These are phyloP conservation scores for Drosophila parvula DNA, from an alignment of 1,140 invertebrate species.

Conservation along the genomic window DNA sequence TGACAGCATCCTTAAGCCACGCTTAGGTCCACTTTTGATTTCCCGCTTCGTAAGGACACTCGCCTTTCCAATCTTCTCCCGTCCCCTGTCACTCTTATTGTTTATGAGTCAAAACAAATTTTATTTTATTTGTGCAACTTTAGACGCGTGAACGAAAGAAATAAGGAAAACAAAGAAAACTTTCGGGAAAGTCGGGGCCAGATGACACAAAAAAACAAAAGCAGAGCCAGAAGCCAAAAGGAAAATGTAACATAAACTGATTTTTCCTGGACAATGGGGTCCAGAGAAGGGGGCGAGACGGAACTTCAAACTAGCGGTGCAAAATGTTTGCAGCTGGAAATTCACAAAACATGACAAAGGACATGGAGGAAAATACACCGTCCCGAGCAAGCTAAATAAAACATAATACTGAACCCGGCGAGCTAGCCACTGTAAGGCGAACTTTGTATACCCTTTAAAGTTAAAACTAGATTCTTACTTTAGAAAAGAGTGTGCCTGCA, in stretches of 20 bases:
- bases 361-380: constrained; percentile 34
- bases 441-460: not conserved
- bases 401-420: constrained; percentile 27
- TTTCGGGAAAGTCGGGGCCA: constrained; percentile 12
- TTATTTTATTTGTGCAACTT: constrained; percentile 53
- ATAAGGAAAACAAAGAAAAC: constrained; percentile 23
- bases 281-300: not conserved
- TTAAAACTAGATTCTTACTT: no score
- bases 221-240: constrained; percentile 27
- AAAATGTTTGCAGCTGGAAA: constrained; percentile 55
- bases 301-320: constrained; percentile 34
- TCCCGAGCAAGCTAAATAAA: constrained; percentile 21
- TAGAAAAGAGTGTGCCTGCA: no score
- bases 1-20: constrained; percentile 2
- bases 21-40: constrained; percentile 32
- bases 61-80: not conserved
- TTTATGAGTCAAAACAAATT: constrained; percentile 55
- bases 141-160: constrained; percentile 46
- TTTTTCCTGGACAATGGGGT: constrained; percentile 18
- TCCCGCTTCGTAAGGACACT: not conserved
- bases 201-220: constrained; percentile 20
- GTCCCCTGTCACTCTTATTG: constrained; percentile 44
- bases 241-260: constrained; percentile 52
- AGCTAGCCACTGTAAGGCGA: no score
- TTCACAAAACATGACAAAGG: constrained; percentile 50